Conservation (phyloP, 2,797 vertebrate genomes). For the Chelmon rostratus region DNA sequence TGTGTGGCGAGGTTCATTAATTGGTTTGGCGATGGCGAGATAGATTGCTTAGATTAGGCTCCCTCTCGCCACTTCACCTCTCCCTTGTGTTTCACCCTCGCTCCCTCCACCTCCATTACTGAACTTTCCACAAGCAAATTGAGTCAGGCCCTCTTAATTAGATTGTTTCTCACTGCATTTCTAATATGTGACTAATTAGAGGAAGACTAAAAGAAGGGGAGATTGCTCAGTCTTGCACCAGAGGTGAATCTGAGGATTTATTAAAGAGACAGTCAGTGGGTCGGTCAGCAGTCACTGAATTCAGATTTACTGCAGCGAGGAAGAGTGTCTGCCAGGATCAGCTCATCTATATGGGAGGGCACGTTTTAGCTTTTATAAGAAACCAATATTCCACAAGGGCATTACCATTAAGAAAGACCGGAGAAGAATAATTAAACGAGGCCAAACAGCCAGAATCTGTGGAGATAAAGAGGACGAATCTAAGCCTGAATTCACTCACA, state of each 20-base stretch:
- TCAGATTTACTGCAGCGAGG: conserved; percentile 16
- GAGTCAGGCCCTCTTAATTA: conserved; percentile 76
- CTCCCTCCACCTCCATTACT: conserved; percentile 58
- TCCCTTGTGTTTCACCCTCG: conserved; percentile 53
- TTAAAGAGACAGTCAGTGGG: conserved; percentile 55
- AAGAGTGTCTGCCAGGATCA: background rate
- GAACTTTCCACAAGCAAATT: conserved; percentile 72
- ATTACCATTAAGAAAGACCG: conserved; percentile 3
- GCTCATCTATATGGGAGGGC: conserved; percentile 18
- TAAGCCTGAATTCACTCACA: background rate
- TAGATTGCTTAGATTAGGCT: conserved; percentile 56
- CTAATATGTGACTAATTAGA: conserved; percentile 80
- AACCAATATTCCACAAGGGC: background rate
- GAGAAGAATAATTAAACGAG: background rate
- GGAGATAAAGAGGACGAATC: background rate
- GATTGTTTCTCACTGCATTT: conserved; percentile 79
- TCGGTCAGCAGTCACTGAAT: conserved; percentile 50
- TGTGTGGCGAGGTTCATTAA: conserved; percentile 58
- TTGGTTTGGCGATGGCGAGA: conserved; percentile 60
- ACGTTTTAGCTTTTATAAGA: conserved; percentile 14
- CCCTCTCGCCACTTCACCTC: conserved; percentile 55
- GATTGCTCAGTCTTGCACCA: conserved; percentile 57
- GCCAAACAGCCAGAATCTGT: background rate
- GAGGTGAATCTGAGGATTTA: conserved; percentile 66
- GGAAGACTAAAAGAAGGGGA: conserved; percentile 62